Evolutionary conservation across 23 tunicate genomes (phyloP).

Genomic region (Styela clava): DNA sequence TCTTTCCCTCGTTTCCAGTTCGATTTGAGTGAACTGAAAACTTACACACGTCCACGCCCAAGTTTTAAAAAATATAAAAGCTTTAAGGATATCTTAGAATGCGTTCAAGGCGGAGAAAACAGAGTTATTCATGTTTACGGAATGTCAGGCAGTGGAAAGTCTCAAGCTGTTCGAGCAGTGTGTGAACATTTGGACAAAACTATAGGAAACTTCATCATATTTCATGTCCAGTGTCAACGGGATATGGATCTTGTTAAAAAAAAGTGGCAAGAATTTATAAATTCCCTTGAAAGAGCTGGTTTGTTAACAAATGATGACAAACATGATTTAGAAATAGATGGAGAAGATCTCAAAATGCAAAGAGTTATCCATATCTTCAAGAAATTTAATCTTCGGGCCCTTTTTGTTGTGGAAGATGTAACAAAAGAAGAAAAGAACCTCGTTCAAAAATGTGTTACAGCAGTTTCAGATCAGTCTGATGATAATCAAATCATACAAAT

Average conservation of each 20-base stretch:
- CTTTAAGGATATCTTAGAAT: neutral
- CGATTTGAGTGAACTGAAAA: neutral
- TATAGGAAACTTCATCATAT: neutral
- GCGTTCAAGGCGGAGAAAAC: neutral
- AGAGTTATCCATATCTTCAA: neutral
- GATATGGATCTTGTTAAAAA: neutral
- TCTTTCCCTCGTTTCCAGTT: too few relatives aligned
- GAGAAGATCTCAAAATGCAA: neutral
- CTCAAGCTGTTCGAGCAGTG: constrained; percentile 11
- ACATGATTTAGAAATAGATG: neutral
- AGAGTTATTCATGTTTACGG: constrained; percentile 5
- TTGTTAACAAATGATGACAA: neutral
- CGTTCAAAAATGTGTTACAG: neutral
- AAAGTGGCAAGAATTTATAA: neutral
- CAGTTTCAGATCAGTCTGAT: neutral
- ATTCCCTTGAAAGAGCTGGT: neutral
- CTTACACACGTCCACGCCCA: neutral
- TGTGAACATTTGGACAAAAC: neutral
- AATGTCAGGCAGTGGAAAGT: constrained; percentile 10
- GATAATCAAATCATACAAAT: neutral
- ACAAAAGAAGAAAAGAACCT: constrained; percentile 5
- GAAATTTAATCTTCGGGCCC: neutral
- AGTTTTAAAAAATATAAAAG: neutral
- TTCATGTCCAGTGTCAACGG: constrained; percentile 11
- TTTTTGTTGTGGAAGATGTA: constrained; percentile 10